phyloP scores from a whole-genome alignment of 1,140 invertebrate species.

The Aphis gossypii region DNA sequence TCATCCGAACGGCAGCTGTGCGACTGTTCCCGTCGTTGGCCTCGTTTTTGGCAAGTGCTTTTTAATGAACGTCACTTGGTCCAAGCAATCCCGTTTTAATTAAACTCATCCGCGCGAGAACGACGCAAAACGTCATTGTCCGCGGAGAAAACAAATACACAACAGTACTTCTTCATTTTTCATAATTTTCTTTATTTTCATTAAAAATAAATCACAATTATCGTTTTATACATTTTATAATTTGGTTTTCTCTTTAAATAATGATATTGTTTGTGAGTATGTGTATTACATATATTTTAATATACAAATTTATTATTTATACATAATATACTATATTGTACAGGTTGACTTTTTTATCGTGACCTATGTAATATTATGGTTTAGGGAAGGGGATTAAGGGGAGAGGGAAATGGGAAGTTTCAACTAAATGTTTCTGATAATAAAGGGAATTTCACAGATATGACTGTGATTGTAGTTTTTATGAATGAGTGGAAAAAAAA shows the following conservation, averaged over 20 bases:
- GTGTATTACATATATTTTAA: neutral
- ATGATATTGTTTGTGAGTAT: neutral
- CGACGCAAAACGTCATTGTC: neutral
- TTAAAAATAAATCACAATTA: conserved; percentile 56
- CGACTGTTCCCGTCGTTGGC: neutral
- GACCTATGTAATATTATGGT: neutral
- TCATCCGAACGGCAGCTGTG: conserved; percentile 34
- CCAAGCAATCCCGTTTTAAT: conserved; percentile 37
- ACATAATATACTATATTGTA: neutral
- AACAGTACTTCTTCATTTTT: neutral
- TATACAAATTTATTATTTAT: conserved; percentile 7
- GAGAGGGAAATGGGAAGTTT: neutral
- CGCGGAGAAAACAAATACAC: neutral
- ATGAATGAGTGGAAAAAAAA: neutral
- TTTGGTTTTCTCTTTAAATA: neutral
- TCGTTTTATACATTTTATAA: neutral
- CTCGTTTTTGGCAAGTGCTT: conserved; percentile 7
- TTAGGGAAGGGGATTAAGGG: too few species aligned
- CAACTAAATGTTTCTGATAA: neutral
- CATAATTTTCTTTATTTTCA: conserved; percentile 20
- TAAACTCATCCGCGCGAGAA: conserved; percentile 11
- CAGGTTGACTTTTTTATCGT: neutral
- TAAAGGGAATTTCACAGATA: neutral
- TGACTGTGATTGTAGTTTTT: neutral
- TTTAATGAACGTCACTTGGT: conserved; percentile 40